phyloP scores from a whole-genome alignment of 2,888 invertebrate genomes.

The Rhagium mordax region DNA sequence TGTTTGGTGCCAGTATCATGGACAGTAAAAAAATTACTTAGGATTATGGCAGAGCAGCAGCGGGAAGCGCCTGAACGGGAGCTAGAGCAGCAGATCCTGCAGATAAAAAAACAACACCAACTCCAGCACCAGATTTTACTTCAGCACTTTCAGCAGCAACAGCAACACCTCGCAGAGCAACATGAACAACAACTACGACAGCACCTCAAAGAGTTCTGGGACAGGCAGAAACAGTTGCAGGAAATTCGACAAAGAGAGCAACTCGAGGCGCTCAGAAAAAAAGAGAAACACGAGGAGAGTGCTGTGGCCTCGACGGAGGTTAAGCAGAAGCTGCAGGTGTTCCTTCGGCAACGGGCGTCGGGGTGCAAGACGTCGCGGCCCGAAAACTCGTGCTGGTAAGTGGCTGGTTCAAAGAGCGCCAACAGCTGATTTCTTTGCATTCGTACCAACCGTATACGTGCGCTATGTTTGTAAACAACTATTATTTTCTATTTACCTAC shows the following conservation, averaged over 20 bases:
- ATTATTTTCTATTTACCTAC: slow-evolving; percentile 8
- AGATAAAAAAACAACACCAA: slow-evolving; percentile 95
- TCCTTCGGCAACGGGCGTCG: slow-evolving; percentile 67
- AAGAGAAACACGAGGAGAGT: slow-evolving; percentile 95
- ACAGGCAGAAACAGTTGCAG: slow-evolving; percentile 89
- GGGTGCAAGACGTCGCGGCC: slow-evolving; percentile 66
- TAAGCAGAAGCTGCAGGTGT: slow-evolving; percentile 93
- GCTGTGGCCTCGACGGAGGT: slow-evolving; percentile 97
- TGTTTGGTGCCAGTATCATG: slow-evolving; percentile 51
- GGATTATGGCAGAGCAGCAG: slow-evolving; percentile 67
- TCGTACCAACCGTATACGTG: slow-evolving; percentile 14
- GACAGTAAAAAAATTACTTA: slow-evolving; percentile 53
- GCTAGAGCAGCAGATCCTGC: slow-evolving; percentile 73
- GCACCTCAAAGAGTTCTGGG: slow-evolving; percentile 93
- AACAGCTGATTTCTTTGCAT: slow-evolving; percentile 44
- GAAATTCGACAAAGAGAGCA: slow-evolving; percentile 84
- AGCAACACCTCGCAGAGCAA: slow-evolving; percentile 90
- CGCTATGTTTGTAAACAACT: slow-evolving; percentile 35
- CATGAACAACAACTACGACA: slow-evolving; percentile 92
- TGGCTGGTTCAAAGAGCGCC: slow-evolving; percentile 34
- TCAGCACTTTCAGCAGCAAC: slow-evolving; percentile 93
- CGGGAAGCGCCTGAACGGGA: slow-evolving; percentile 68
- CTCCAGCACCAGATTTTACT: slow-evolving; percentile 92
- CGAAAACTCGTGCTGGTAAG: slow-evolving; percentile 70
- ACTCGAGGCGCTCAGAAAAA: slow-evolving; percentile 89